A percentile compares a stretch with the other conserved stretches of the same genome.
Evolutionary conservation across 2,797 vertebrate genomes (phyloP).

Genomic region (Phoebastria nigripes): DNA sequence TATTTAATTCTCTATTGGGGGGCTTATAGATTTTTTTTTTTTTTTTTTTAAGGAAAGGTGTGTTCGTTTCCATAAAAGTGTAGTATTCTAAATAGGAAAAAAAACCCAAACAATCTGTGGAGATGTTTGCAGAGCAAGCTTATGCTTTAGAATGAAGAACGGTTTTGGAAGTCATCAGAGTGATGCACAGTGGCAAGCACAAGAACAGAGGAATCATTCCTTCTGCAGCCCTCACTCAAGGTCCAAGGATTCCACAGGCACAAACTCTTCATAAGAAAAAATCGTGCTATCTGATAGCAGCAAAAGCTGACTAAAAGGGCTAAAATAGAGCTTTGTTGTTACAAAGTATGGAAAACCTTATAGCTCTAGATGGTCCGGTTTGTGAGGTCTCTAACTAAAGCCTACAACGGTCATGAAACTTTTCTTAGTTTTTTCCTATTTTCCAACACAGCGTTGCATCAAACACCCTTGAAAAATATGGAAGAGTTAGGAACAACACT

Average conservation of each 20-base stretch:
- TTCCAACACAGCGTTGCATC: not conserved
- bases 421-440: not conserved
- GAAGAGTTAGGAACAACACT: not conserved
- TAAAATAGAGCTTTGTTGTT: not conserved
- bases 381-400: not conserved
- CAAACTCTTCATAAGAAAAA: not conserved
- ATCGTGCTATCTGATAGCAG: not conserved
- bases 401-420: not conserved
- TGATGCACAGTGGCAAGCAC: not conserved
- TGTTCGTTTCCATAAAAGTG: not conserved
- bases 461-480: constrained; percentile 17
- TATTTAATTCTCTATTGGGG: not conserved
- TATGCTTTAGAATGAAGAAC: not conserved
- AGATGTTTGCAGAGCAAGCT: not conserved
- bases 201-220: not conserved
- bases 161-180: not conserved
- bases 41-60: not conserved
- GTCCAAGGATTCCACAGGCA: not conserved
- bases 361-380: not conserved
- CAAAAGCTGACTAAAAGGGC: not conserved
- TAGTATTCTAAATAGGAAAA: not conserved
- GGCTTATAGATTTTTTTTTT: not conserved
- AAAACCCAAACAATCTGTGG: not conserved
- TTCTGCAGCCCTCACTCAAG: not conserved
- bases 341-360: not conserved